phyloP scores from a whole-genome alignment of 2,113 vertebrate species.

The Phocoena phocoena region DNA sequence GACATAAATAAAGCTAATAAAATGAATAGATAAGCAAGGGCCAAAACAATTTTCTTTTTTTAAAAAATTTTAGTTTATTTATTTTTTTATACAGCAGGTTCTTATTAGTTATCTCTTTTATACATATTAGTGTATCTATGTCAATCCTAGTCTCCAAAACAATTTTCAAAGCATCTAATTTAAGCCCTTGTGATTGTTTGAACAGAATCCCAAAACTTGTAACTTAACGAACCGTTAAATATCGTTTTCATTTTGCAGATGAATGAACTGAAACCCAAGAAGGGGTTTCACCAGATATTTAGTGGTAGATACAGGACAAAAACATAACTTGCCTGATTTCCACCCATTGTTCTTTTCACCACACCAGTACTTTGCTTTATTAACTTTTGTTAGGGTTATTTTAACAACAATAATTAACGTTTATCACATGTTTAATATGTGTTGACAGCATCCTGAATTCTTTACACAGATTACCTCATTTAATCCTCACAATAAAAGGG shows the following conservation, averaged over 20 bases:
- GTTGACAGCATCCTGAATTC: background rate
- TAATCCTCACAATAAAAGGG: background rate
- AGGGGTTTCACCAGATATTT: background rate
- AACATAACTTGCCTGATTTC: background rate
- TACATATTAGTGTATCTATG: too few relatives aligned
- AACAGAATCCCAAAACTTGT: background rate
- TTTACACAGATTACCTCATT: background rate
- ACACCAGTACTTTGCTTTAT: background rate
- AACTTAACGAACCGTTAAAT: background rate
- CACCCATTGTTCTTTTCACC: background rate
- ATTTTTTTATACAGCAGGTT: too few relatives aligned
- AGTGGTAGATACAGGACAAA: background rate
- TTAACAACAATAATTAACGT: background rate
- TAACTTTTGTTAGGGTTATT: conserved; percentile 1
- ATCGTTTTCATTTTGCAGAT: background rate
- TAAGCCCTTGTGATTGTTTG: conserved; percentile 22
- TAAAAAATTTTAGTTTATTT: too few relatives aligned
- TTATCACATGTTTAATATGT: background rate
- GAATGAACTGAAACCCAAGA: background rate
- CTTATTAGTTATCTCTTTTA: too few relatives aligned
- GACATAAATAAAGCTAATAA: conserved; percentile 17
- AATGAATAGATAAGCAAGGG: background rate
- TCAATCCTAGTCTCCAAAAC: background rate
- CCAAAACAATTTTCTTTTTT: background rate
- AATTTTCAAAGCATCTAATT: background rate